Evolutionary conservation across 2,888 invertebrate genomes (phyloP).

Genomic region (Tribolium freemani): DNA sequence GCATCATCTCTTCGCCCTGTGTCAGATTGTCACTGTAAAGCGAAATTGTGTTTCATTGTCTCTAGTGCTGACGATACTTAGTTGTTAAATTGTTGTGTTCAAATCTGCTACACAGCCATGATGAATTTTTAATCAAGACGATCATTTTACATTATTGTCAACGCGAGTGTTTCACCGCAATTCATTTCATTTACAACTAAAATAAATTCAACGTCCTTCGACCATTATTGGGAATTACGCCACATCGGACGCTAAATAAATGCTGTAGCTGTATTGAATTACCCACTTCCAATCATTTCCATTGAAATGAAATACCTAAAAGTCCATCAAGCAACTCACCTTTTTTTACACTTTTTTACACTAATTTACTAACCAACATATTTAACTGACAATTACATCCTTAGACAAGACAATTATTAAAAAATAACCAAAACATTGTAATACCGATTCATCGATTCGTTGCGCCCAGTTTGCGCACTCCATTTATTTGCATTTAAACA

Average conservation of each 20-base stretch:
- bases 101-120: slow-evolving; percentile 22
- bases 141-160: background rate
- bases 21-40: slow-evolving; percentile 50
- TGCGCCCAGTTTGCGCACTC: slow-evolving; percentile 6
- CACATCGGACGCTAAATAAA: background rate
- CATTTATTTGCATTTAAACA: slow-evolving; percentile 11
- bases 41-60: slow-evolving; percentile 51
- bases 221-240: background rate
- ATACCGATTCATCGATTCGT: background rate
- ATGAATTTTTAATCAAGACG: slow-evolving; percentile 42
- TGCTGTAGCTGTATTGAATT: background rate
- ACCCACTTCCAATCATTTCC: background rate
- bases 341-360: background rate
- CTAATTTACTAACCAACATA: background rate
- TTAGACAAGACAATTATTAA: too few relatives aligned
- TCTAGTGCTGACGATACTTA: slow-evolving; percentile 47
- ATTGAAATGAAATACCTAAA: background rate
- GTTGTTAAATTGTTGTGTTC: slow-evolving; percentile 41
- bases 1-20: slow-evolving; percentile 43
- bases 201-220: background rate
- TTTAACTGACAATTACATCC: background rate
- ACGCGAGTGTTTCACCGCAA: background rate
- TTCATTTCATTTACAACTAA: background rate
- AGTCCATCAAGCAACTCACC: background rate
- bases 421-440: background rate